phyloP scores from a whole-genome alignment of 2,113 vertebrate genomes.

The Anthoscopus minutus region DNA sequence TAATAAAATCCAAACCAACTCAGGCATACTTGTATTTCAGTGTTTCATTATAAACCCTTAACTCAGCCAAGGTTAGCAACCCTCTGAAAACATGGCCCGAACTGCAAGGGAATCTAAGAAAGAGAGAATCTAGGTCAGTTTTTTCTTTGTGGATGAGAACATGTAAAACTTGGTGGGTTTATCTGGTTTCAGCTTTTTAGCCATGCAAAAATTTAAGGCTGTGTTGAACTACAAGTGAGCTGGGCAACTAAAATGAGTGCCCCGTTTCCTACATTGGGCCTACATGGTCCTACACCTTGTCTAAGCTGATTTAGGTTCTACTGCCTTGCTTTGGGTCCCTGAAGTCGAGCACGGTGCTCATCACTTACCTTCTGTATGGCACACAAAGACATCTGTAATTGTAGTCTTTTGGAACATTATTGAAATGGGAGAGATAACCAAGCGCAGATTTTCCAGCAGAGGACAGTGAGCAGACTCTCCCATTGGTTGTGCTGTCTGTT shows the following conservation, averaged over 20 bases:
- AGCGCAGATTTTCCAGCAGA: neutral
- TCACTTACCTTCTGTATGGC: neutral
- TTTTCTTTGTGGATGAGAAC: conserved; percentile 45
- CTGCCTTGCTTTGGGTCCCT: neutral
- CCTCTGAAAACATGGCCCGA: conserved; percentile 40
- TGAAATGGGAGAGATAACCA: neutral
- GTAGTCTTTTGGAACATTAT: neutral
- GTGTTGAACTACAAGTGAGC: neutral
- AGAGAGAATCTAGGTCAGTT: conserved; percentile 48
- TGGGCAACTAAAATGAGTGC: neutral
- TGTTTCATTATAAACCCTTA: conserved; percentile 63
- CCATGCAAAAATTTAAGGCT: neutral
- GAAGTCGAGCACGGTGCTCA: neutral
- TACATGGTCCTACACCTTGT: neutral
- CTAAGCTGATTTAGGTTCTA: neutral
- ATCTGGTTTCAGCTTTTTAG: neutral
- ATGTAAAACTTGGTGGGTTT: conserved; percentile 6
- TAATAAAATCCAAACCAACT: conserved; percentile 52
- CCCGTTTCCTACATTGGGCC: neutral
- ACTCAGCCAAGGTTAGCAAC: conserved; percentile 59
- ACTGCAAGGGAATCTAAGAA: conserved; percentile 38
- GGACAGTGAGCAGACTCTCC: neutral
- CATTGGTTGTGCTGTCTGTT: neutral
- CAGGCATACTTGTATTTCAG: conserved; percentile 41
- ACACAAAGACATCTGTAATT: neutral